Percentiles rank a stretch among this genome's conserved stretches.
phyloP scores from a whole-genome alignment of 2,797 vertebrate species.

The Cheirogaleus major region DNA sequence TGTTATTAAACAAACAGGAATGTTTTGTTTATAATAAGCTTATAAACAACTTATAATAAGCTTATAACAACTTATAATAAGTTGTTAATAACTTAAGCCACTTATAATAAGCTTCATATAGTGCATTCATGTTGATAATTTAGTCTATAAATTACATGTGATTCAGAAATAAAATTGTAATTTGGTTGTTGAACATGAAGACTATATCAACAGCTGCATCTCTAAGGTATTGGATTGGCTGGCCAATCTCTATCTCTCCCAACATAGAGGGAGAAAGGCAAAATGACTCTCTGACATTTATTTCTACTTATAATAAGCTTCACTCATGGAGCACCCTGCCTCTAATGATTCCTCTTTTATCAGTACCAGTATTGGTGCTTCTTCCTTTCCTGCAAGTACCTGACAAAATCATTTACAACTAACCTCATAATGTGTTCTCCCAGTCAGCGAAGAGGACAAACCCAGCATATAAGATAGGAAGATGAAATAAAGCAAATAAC shows the following conservation, averaged over 20 bases:
- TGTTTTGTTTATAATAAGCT: background rate
- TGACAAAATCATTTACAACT: background rate
- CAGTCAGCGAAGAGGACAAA: background rate
- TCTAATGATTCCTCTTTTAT: background rate
- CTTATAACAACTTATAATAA: too few relatives aligned
- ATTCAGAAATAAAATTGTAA: constrained; percentile 5
- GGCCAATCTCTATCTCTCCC: background rate
- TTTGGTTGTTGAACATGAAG: background rate
- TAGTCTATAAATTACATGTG: background rate
- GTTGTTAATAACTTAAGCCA: too few relatives aligned
- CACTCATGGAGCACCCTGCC: background rate
- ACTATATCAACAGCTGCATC: background rate
- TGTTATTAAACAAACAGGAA: constrained; percentile 38
- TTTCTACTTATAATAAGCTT: background rate
- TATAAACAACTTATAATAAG: too few relatives aligned
- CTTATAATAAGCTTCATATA: background rate
- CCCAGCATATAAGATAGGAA: background rate
- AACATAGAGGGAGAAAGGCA: background rate
- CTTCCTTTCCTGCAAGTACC: background rate
- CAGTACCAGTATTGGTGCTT: background rate
- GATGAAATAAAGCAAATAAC: background rate
- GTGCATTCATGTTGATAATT: background rate
- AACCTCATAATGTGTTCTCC: background rate
- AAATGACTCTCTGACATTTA: background rate
- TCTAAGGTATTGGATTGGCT: background rate